Percentiles rank a stretch among this genome's conserved stretches.
Evolutionary conservation across 2,113 vertebrate species (phyloP).

Genomic region (Anhinga anhinga): DNA sequence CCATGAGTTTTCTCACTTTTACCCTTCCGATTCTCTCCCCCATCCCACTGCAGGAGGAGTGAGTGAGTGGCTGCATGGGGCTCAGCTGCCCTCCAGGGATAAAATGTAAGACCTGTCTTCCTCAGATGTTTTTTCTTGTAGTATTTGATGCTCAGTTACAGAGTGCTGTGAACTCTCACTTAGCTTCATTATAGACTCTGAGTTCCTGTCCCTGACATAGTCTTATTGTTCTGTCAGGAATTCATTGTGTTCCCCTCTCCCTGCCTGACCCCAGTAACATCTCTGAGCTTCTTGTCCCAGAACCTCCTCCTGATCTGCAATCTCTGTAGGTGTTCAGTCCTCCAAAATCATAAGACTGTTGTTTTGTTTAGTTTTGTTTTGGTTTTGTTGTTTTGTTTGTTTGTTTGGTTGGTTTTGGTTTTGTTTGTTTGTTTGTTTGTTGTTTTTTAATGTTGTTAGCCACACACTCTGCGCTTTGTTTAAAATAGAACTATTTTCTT

Average conservation of each 20-base stretch:
- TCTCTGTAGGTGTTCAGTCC: background rate
- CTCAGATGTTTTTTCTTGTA: background rate
- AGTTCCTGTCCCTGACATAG: background rate
- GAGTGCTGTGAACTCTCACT: background rate
- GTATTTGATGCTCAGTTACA: background rate
- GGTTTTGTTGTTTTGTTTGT: too few relatives aligned
- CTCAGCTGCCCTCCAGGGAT: background rate
- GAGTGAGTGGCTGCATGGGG: accelerated
- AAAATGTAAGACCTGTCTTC: background rate
- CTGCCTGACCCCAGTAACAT: accelerated
- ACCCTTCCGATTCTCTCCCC: background rate
- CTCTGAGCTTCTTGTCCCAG: background rate
- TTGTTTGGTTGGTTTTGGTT: too few relatives aligned
- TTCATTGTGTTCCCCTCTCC: background rate
- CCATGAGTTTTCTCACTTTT: background rate
- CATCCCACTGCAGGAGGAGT: too few relatives aligned
- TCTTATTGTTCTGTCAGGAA: background rate
- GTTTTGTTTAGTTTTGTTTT: too few relatives aligned
- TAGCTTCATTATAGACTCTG: background rate
- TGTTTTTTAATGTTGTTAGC: background rate
- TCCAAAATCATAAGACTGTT: background rate
- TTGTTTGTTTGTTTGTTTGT: too few relatives aligned
- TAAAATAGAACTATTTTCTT: background rate
- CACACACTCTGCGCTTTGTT: background rate
- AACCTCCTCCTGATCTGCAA: background rate